Percentiles rank a stretch among this genome's conserved stretches.
Evolutionary conservation across 2,797 vertebrate species (phyloP).

Genomic region (Cynopterus sphinx): DNA sequence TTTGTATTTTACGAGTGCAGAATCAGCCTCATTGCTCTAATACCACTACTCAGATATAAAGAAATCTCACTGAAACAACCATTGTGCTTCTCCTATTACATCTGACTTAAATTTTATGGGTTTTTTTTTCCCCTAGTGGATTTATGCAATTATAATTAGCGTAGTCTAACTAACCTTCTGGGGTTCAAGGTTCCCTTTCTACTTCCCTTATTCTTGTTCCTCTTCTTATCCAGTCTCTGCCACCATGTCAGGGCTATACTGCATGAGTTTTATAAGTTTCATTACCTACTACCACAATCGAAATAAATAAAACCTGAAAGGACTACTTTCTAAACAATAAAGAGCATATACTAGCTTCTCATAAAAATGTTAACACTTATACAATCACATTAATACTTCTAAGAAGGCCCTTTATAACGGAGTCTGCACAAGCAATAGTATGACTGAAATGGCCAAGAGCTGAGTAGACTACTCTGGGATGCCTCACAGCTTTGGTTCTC

Average conservation of each 20-base stretch:
- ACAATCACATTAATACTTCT: conserved; percentile 51
- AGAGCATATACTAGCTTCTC: not conserved
- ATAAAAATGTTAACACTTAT: conserved; percentile 56
- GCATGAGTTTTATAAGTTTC: conserved; percentile 57
- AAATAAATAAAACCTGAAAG: conserved; percentile 75
- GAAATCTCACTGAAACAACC: conserved; percentile 15
- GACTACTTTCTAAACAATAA: conserved; percentile 42
- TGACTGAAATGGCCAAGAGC: not conserved
- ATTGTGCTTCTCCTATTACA: not conserved
- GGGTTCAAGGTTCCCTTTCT: not conserved
- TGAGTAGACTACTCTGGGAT: not conserved
- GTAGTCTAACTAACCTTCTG: not conserved
- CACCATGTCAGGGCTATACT: not conserved
- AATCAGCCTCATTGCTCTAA: not conserved
- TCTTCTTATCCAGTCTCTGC: not conserved
- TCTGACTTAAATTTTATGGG: not conserved
- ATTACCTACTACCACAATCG: conserved; percentile 52
- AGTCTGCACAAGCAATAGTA: conserved; percentile 33
- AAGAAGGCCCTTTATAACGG: conserved; percentile 34
- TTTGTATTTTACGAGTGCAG: not conserved
- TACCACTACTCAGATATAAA: fast-evolving
- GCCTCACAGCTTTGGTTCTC: not conserved
- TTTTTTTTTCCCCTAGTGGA: not conserved
- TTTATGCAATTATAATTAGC: conserved; percentile 35
- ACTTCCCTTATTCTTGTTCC: not conserved